A percentile compares a stretch with the other conserved stretches of the same genome.
phyloP scores from a whole-genome alignment of 2,113 vertebrate genomes.

The Columba janthina region DNA sequence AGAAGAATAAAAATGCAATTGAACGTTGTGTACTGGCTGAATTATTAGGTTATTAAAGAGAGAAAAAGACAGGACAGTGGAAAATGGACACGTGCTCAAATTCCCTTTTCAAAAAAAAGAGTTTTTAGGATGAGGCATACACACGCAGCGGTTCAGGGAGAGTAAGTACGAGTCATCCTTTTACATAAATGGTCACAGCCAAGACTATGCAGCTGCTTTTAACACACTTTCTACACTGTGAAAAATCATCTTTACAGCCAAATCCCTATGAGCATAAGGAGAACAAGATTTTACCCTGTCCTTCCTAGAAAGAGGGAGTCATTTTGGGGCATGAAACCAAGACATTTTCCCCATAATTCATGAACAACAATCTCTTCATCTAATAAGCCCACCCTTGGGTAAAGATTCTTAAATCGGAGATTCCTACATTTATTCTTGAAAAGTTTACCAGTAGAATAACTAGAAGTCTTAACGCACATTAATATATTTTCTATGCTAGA shows the following conservation, averaged over 20 bases:
- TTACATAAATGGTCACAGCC: background rate
- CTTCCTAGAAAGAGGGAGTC: background rate
- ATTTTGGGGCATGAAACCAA: constrained; percentile 2
- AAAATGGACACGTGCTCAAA: background rate
- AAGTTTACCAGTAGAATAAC: background rate
- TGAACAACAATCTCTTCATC: background rate
- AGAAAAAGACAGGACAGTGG: background rate
- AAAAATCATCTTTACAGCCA: background rate
- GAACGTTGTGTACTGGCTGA: background rate
- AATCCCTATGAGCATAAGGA: background rate
- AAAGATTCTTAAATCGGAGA: background rate
- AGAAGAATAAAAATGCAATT: background rate
- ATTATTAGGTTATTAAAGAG: background rate
- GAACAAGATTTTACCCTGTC: background rate
- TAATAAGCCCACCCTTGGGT: background rate
- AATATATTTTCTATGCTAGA: background rate
- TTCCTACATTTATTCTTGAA: background rate
- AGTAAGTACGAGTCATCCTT: background rate
- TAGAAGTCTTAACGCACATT: background rate
- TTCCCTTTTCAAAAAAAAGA: background rate
- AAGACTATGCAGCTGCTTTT: background rate
- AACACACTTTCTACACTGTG: background rate
- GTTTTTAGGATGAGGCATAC: background rate
- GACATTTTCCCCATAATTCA: background rate
- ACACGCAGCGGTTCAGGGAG: background rate